Percentiles rank a stretch among this genome's conserved stretches.
These are phyloP conservation scores for Ammodytes dubius DNA, from an alignment of 2,113 vertebrate species.

Conservation along the genomic window DNA sequence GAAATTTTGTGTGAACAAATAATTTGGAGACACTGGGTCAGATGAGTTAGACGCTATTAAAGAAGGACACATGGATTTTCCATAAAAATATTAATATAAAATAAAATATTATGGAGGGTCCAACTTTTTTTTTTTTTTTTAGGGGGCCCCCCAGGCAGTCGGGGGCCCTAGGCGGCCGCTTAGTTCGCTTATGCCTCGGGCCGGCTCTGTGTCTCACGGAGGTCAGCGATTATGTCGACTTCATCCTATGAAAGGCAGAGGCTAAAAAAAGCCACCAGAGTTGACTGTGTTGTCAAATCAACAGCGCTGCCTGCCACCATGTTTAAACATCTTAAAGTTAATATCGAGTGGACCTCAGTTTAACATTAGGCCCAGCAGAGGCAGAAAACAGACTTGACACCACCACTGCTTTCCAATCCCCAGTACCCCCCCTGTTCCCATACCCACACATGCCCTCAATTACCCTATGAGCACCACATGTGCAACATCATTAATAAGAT, in stretches of 20 bases:
- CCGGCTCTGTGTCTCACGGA: background rate
- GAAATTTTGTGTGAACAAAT: no score
- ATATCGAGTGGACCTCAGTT: constrained; percentile 55
- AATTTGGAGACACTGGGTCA: no score
- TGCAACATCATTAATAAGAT: constrained; percentile 83
- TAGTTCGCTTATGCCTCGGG: no score
- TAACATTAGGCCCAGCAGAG: constrained; percentile 47
- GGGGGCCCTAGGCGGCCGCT: no score
- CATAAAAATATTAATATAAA: no score
- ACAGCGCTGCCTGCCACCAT: background rate
- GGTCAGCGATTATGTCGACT: no score
- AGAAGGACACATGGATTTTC: no score
- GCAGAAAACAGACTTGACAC: constrained; percentile 54
- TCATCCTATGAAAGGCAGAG: background rate
- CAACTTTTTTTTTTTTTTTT: no score
- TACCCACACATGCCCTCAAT: constrained; percentile 81
- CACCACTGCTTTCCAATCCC: constrained; percentile 54
- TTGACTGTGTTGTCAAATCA: background rate
- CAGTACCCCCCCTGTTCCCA: constrained; percentile 63
- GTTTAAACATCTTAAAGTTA: constrained; percentile 41
- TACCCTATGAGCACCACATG: constrained; percentile 78
- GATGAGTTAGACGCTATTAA: no score
- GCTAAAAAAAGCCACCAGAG: background rate
- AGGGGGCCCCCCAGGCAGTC: no score
- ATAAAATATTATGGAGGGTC: no score